Base-by-base conservation (phyloP, 2,113 vertebrate genomes). In the Seriola aureovittata region DNA sequence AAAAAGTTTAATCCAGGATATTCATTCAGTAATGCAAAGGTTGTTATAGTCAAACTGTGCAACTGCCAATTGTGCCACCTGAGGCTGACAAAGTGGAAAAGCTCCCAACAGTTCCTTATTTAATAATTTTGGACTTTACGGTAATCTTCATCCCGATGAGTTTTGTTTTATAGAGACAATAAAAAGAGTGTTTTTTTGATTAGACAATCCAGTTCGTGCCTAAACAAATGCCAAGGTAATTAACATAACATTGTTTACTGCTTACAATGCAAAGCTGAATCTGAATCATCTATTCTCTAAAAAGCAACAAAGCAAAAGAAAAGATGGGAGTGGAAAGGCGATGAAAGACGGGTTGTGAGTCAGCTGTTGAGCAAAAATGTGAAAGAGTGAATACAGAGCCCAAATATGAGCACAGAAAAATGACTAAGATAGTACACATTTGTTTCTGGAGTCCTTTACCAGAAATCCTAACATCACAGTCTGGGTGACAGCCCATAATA, bases 271-370 rank as follows among this genome's bases (percentile, higher is more conserved):
- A 68, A 73, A 74, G 62, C 38, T 55, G 21, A 44, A 44, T 70
- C 23, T 70, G 80, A 72, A 34, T 80, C 62, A 72, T 57, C 52
- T 55, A 9, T 19, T 50, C 50, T 21, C 32, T 50, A 32, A 42
- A 79, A 76, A 70, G 29, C 60, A 36, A 25, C 6, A 55, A 60
- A 4, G 0, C 3, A 54, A 34, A 54, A 10, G 1, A 55, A 58
- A 66, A 11, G 21, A 67, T 25, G 38, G 79, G 72, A 55, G 60
- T 13, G 1, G 44, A 57, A 29, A 67, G 13, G 42, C 2, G 5
- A 17, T 66, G 21, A 77, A 52, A 78, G 55, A 66, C n/a, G 11
- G 14, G 6, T 55, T 57, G 40, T 82, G 77, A 86, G 67, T 84
- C 73, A 73, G 32, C 40, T n/a, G 40, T 48, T 69, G 71, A 84